These are phyloP conservation scores for Tringa solitaria DNA, from an alignment of 2,113 vertebrate genomes.

Conservation along the genomic window DNA sequence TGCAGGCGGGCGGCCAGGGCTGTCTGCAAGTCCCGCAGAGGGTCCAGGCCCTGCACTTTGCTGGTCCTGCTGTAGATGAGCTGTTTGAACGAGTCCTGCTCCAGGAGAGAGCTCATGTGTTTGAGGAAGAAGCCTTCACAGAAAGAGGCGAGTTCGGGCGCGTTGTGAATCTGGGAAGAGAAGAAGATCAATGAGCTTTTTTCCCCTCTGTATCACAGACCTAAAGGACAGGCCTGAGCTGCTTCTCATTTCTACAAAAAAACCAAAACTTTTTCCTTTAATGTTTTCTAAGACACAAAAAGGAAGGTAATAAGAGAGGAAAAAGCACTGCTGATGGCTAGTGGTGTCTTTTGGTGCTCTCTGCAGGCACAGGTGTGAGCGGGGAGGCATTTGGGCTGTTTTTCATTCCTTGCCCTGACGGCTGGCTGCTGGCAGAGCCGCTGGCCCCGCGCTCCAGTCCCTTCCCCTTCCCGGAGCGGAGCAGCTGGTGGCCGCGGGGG, in stretches of 20 bases:
- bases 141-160: conserved; percentile 84
- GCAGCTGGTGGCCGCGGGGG: conserved; percentile 37
- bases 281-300: neutral
- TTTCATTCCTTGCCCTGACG: neutral
- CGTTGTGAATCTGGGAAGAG: conserved; percentile 81
- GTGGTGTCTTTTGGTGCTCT: neutral
- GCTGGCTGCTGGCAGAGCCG: conserved; percentile 21
- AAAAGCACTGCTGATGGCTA: neutral
- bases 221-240: neutral
- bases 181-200: neutral
- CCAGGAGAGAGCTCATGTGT: conserved; percentile 87
- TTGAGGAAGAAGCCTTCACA: conserved; percentile 95
- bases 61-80: conserved; percentile 84
- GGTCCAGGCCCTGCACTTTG: conserved; percentile 82
- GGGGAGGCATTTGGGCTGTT: neutral
- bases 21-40: conserved; percentile 85
- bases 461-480: neutral
- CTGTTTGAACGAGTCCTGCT: conserved; percentile 85
- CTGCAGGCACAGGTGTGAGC: neutral
- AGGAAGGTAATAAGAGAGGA: neutral
- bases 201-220: too few species aligned
- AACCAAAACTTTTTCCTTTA: neutral
- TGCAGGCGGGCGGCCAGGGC: conserved; percentile 84
- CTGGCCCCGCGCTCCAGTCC: neutral
- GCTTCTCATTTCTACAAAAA: neutral